A percentile compares a stretch with the other conserved stretches of the same genome.
Evolutionary conservation across 1,140 invertebrate genomes (phyloP).

Genomic region (Diuraphis noxia): DNA sequence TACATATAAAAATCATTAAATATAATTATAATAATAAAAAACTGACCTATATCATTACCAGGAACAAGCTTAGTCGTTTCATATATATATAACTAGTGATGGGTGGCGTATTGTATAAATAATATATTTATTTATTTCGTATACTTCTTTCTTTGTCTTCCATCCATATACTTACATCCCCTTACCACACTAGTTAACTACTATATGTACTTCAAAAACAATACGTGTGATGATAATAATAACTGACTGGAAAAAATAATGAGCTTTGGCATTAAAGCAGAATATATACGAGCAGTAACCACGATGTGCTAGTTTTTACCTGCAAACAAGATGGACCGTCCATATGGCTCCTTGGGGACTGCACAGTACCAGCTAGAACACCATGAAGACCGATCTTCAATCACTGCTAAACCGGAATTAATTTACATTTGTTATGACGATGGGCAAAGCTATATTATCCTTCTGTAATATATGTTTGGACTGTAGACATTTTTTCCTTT

Average conservation of each 20-base stretch:
- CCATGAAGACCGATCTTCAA: slow-evolving; percentile 28
- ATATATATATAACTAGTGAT: not conserved
- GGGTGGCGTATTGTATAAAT: not conserved
- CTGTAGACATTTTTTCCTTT: not conserved
- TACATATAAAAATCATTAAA: not conserved
- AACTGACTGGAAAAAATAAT: slow-evolving; percentile 35
- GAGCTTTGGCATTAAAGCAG: slow-evolving; percentile 42
- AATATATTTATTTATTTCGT: not conserved
- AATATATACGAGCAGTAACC: slow-evolving; percentile 4
- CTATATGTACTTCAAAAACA: not conserved
- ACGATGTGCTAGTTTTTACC: slow-evolving; percentile 33
- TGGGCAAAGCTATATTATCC: slow-evolving; percentile 33
- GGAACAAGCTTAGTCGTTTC: not conserved
- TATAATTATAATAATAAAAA: slow-evolving; percentile 23
- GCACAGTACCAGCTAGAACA: not conserved
- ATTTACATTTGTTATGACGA: slow-evolving; percentile 47
- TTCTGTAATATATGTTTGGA: not conserved
- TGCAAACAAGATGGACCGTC: slow-evolving; percentile 47
- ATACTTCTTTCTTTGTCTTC: not conserved
- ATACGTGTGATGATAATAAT: slow-evolving; percentile 28
- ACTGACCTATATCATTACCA: slow-evolving; percentile 28
- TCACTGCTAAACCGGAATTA: slow-evolving; percentile 41
- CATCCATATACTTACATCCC: not conserved
- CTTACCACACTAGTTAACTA: not conserved
- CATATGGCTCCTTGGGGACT: slow-evolving; percentile 39